A percentile compares a stretch with the other conserved stretches of the same genome.
phyloP scores from a whole-genome alignment of 2,113 vertebrate genomes.

The Pavo muticus region DNA sequence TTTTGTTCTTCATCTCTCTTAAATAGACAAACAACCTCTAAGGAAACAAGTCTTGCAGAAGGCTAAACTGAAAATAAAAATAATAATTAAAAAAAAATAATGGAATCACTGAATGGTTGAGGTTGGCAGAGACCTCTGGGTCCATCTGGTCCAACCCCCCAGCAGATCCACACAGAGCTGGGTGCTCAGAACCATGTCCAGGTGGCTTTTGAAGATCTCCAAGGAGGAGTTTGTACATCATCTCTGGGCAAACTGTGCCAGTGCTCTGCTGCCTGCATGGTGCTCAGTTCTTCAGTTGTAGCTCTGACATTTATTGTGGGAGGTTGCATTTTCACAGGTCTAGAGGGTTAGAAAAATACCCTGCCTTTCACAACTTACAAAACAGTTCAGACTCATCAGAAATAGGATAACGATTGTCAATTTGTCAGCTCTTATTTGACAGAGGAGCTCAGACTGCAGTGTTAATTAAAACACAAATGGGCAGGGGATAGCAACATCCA shows the following conservation, averaged over 20 bases:
- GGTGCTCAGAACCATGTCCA: not conserved
- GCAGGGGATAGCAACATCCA: slow-evolving; percentile 17
- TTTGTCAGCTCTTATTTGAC: slow-evolving; percentile 43
- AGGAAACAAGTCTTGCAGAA: slow-evolving; percentile 58
- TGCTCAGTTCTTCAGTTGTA: not conserved
- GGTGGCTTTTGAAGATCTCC: not conserved
- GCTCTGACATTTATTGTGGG: not conserved
- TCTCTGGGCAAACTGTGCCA: not conserved
- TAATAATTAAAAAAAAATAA: not conserved
- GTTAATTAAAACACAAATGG: slow-evolving; percentile 42
- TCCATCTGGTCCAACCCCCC: not conserved
- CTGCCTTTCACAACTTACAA: not conserved
- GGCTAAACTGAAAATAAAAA: slow-evolving; percentile 38
- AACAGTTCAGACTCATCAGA: not conserved
- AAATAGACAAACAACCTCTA: slow-evolving; percentile 15
- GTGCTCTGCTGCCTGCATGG: not conserved
- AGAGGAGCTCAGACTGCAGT: not conserved
- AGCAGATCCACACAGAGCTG: not conserved
- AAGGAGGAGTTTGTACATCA: not conserved
- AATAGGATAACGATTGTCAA: not conserved
- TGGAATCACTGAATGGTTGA: not conserved
- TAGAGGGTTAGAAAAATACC: slow-evolving; percentile 13
- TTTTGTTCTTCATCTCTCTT: slow-evolving; percentile 38
- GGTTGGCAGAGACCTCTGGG: not conserved
- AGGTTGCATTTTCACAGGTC: slow-evolving; percentile 14